These are phyloP conservation scores for Astyanax mexicanus DNA, from an alignment of 2,797 vertebrate genomes.

Conservation along the genomic window DNA sequence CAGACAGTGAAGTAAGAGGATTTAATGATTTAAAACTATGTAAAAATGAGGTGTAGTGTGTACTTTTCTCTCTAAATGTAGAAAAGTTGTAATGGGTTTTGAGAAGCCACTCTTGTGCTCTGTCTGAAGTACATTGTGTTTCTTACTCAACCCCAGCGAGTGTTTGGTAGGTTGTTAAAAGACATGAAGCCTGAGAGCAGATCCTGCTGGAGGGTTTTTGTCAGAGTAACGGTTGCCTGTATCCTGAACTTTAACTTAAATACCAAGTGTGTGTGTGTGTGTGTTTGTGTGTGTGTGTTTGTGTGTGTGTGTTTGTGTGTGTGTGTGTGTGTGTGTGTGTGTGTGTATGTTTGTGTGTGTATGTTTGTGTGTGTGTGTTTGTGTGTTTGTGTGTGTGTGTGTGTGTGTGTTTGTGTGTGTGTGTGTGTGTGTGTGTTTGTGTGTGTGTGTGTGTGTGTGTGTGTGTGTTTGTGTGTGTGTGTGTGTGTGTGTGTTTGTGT, in stretches of 20 bases:
- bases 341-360: background rate
- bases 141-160: background rate
- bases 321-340: background rate
- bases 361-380: background rate
- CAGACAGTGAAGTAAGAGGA: too few species aligned
- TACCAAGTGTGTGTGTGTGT: constrained; percentile 38
- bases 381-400: background rate
- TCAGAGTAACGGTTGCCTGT: constrained; percentile 38
- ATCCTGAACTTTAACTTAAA: constrained; percentile 37
- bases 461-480: background rate
- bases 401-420: background rate
- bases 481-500: background rate
- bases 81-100: background rate
- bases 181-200: constrained; percentile 6
- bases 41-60: too few species aligned
- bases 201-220: constrained; percentile 13
- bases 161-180: constrained; percentile 11
- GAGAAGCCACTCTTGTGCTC: background rate
- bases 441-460: too few species aligned
- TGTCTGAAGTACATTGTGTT: background rate
- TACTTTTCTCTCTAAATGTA: background rate
- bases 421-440: background rate
- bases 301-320: constrained; percentile 7
- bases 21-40: too few species aligned
- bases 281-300: constrained; percentile 11